These are phyloP conservation scores for Babyrousa celebensis DNA, from an alignment of 2,797 vertebrate species.

Conservation along the genomic window DNA sequence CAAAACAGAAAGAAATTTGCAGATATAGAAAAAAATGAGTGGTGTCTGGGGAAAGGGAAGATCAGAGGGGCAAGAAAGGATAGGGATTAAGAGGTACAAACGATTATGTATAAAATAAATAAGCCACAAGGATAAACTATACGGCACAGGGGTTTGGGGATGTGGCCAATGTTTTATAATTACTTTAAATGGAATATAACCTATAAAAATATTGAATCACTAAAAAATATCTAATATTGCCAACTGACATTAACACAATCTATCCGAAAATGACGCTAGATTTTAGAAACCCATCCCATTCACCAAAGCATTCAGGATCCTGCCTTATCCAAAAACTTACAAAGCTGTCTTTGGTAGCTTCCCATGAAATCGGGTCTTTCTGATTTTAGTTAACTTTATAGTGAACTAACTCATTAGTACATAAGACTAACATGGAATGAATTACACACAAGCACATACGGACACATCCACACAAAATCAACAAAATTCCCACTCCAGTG, in stretches of 20 bases:
- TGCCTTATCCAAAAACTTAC: not conserved
- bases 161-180: not conserved
- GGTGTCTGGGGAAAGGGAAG: not conserved
- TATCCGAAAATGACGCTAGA: not conserved
- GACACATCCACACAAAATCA: not conserved
- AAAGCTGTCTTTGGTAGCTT: not conserved
- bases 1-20: not conserved
- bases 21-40: not conserved
- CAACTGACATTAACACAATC: not conserved
- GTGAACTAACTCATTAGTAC: not conserved
- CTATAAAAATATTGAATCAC: not conserved
- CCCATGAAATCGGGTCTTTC: not conserved
- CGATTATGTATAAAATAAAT: not conserved
- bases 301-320: not conserved
- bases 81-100: not conserved
- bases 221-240: not conserved
- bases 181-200: not conserved
- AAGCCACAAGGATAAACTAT: not conserved
- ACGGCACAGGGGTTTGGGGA: too few relatives aligned
- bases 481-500: not conserved
- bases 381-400: not conserved
- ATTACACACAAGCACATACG: not conserved
- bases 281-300: not conserved
- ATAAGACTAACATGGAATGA: not conserved
- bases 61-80: too few relatives aligned